Evolutionary conservation across 2,888 invertebrate genomes (phyloP).

Genomic region (Bellardia pandia): DNA sequence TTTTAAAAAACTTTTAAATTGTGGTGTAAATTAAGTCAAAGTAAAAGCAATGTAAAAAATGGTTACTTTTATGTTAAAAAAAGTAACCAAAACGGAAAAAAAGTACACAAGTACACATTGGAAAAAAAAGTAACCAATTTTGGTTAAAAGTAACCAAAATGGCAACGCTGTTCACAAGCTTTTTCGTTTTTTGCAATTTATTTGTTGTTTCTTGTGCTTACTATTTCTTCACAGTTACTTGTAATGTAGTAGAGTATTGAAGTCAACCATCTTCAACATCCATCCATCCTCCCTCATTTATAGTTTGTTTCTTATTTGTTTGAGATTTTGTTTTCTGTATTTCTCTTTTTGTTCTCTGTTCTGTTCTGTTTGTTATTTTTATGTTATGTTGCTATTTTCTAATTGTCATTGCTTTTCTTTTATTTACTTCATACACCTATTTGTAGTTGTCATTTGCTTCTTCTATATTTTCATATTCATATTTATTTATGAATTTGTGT

Average conservation of each 20-base stretch:
- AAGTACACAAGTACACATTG: too few relatives aligned
- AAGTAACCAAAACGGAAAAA: too few relatives aligned
- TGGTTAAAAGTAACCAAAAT: too few relatives aligned
- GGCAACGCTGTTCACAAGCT: not conserved
- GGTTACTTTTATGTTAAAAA: too few relatives aligned
- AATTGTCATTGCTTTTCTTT: conserved; percentile 29
- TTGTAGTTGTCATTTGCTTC: not conserved
- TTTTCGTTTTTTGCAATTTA: conserved; percentile 10
- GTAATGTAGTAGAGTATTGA: not conserved
- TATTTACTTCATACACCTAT: not conserved
- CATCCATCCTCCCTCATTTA: conserved; percentile 35
- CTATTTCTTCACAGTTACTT: conserved; percentile 24
- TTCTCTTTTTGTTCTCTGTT: too few relatives aligned
- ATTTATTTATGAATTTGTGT: conserved; percentile 6
- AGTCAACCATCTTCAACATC: too few relatives aligned
- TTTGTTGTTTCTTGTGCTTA: not conserved
- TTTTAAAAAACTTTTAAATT: too few relatives aligned
- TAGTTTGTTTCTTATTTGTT: conserved; percentile 21
- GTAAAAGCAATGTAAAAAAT: too few relatives aligned
- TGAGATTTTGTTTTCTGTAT: not conserved
- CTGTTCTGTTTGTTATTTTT: not conserved
- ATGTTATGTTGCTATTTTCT: conserved; percentile 6
- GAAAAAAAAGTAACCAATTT: too few relatives aligned
- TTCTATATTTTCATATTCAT: conserved; percentile 5
- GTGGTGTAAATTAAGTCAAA: too few relatives aligned